Evolutionary conservation across 2,113 vertebrate species (phyloP).

Genomic region (Neodontobutis hainanensis): DNA sequence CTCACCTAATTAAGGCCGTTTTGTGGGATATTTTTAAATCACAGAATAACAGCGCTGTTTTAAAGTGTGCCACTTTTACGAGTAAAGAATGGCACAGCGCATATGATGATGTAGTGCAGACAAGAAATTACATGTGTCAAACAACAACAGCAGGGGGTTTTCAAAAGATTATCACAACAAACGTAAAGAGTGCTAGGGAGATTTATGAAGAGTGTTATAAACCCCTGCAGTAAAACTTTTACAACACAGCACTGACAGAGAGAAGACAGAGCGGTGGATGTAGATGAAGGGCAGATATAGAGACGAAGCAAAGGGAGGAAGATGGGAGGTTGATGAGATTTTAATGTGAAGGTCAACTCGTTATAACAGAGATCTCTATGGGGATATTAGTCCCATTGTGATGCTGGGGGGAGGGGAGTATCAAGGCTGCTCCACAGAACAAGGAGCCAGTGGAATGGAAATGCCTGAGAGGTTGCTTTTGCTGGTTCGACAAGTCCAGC

Average conservation of each 20-base stretch:
- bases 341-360: conserved; percentile 79
- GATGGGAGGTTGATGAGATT: conserved; percentile 73
- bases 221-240: conserved; percentile 37
- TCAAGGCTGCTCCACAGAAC: conserved; percentile 22
- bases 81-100: background rate
- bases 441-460: conserved; percentile 33
- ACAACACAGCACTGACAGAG: conserved; percentile 33
- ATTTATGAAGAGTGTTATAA: conserved; percentile 25
- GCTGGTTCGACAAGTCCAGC: conserved; percentile 71
- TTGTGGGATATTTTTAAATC: conserved; percentile 3
- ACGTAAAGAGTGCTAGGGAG: conserved; percentile 20
- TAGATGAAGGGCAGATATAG: conserved; percentile 53
- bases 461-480: conserved; percentile 56
- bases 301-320: conserved; percentile 50
- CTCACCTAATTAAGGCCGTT: background rate
- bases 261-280: conserved; percentile 26
- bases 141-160: background rate
- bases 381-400: conserved; percentile 67
- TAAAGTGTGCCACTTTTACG: background rate
- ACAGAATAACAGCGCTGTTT: background rate
- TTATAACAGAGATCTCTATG: conserved; percentile 69
- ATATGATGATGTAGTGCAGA: conserved; percentile 4
- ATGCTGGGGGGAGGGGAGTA: conserved; percentile 32
- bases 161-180: conserved; percentile 18
- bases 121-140: conserved; percentile 7